Conservation (phyloP, 2,113 vertebrate species). For the Equus quagga region DNA sequence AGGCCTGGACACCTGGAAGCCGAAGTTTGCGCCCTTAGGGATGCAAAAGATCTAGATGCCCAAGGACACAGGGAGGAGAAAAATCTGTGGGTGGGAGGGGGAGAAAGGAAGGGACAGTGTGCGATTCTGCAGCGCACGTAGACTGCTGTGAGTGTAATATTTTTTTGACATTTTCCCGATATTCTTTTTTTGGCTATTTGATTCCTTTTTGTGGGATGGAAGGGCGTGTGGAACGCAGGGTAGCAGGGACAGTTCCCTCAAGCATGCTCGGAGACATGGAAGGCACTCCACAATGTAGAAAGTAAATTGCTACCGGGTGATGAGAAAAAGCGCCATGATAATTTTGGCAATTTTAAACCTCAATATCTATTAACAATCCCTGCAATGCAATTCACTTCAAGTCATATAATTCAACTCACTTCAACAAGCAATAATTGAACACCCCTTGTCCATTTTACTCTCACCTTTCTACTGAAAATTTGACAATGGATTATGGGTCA, state of each 20-base stretch:
- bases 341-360: slow-evolving; percentile 38
- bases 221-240: background rate
- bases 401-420: background rate
- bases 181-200: background rate
- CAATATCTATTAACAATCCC: background rate
- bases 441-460: background rate
- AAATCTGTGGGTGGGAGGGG: background rate
- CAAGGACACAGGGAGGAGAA: background rate
- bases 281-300: background rate
- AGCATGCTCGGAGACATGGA: background rate
- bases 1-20: background rate
- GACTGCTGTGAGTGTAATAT: background rate
- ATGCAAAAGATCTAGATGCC: background rate
- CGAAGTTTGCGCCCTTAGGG: background rate
- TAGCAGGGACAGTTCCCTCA: background rate
- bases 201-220: background rate
- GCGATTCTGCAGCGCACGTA: background rate
- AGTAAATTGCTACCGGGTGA: background rate
- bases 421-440: background rate
- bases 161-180: background rate
- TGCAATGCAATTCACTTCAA: background rate
- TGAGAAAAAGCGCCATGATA: background rate
- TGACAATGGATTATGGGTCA: background rate
- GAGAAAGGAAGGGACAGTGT: background rate
- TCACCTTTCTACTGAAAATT: slow-evolving; percentile 32